Base-by-base conservation (phyloP, 2,797 vertebrate genomes). In the Neopelma chrysocephalum region DNA sequence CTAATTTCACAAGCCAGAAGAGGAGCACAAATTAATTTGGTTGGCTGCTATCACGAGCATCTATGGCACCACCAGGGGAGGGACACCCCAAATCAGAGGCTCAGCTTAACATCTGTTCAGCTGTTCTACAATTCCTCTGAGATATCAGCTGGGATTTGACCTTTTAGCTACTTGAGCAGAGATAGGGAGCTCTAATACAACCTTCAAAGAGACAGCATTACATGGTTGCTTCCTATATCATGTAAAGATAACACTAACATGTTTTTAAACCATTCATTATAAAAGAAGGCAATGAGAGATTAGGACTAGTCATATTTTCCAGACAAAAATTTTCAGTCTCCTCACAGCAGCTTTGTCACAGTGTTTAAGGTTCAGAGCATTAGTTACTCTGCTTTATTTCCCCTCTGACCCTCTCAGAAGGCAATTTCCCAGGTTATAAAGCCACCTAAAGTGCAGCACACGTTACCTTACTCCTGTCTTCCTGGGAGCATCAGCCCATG, bases 71-170 rank as follows among this genome's bases (percentile, higher is more conserved):
- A 71, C 3, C 2, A 76, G 15, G 66, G 87, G 56, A 89, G 36
- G 38, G 51, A 84, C 75, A 66, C 21, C 86, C 62, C 48, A 58
- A 93, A 21, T 51, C 65, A 68, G 47, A 71, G 23, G 27, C 76
- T 94, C 65, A 73, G 0, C 25, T 58, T 61, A 17, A 57, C 56
- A 66, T 29, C 73, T 26, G 0, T 57, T 70, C 73, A 69, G 56
- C 60, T 77, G 47, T 21, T 73, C 32, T 48, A 16, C 42, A 57
- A 20, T 29, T 87, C 69, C 86, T 68, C 68, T 7, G 43, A 75
- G 53, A 25, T 31, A 82, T 9, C 89, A 85, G 36, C 88, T 81
- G 76, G 47, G 75, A 85, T 89, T 69, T 80, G 68, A 95, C 92
- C 86, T 87, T 77, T 61, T 40, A 70, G 53, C 73, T 86, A 22